A percentile compares a stretch with the other conserved stretches of the same genome.
Evolutionary conservation across 1,140 invertebrate species (phyloP).

Genomic region (Drosophila murphyi): DNA sequence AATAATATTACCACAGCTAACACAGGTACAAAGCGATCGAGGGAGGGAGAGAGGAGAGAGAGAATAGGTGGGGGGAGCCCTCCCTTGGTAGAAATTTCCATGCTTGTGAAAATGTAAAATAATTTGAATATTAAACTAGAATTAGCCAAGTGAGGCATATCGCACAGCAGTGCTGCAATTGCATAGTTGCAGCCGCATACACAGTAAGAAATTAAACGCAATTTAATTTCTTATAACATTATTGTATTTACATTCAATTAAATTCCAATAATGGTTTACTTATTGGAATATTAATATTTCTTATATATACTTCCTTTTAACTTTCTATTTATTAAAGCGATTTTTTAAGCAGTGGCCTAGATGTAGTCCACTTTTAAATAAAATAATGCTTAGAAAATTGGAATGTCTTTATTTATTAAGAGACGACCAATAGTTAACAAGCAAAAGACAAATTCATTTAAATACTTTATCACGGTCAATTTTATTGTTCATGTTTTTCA

Average conservation of each 20-base stretch:
- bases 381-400: too few relatives aligned
- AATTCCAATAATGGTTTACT: too few relatives aligned
- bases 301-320: too few relatives aligned
- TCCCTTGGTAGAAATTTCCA: constrained; percentile 41
- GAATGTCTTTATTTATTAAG: too few relatives aligned
- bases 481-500: too few relatives aligned
- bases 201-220: background rate
- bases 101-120: constrained; percentile 43
- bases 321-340: too few relatives aligned
- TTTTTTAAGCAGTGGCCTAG: too few relatives aligned
- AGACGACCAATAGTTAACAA: too few relatives aligned
- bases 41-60: background rate
- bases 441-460: too few relatives aligned
- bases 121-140: constrained; percentile 78
- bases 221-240: background rate
- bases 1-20: constrained; percentile 21
- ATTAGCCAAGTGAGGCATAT: constrained; percentile 73
- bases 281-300: too few relatives aligned
- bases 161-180: constrained; percentile 39
- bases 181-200: constrained; percentile 3
- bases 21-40: constrained; percentile 1
- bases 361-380: too few relatives aligned
- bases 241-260: background rate
- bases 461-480: too few relatives aligned
- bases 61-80: background rate